A percentile compares a stretch with the other conserved stretches of the same genome.
Evolutionary conservation across 2,888 invertebrate genomes (phyloP).

Genomic region (Drosophila tanythrix): DNA sequence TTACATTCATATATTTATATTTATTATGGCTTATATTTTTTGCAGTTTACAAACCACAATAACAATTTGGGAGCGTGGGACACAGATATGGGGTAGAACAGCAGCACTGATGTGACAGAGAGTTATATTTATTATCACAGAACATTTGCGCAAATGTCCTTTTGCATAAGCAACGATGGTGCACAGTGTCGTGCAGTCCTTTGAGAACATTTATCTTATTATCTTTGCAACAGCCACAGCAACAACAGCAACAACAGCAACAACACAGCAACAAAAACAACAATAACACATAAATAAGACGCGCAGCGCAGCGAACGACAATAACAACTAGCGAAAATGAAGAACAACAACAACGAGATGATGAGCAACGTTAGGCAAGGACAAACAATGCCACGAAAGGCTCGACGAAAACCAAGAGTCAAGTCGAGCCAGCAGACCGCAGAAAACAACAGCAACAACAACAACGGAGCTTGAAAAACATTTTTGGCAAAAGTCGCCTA

Average conservation of each 20-base stretch:
- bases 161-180: constrained; percentile 77
- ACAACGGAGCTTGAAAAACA: constrained; percentile 49
- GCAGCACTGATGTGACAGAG: constrained; percentile 65
- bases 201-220: constrained; percentile 82
- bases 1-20: constrained; percentile 9
- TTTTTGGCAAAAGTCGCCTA: constrained; percentile 69
- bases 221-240: constrained; percentile 72
- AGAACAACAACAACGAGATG: constrained; percentile 64
- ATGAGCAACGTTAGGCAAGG: constrained; percentile 78
- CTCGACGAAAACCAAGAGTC: constrained; percentile 76
- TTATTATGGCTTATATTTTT: constrained; percentile 9
- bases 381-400: constrained; percentile 73
- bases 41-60: constrained; percentile 21
- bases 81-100: constrained; percentile 1
- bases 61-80: not conserved
- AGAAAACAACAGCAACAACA: constrained; percentile 42
- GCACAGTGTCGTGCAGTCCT: constrained; percentile 75
- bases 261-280: constrained; percentile 47
- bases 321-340: constrained; percentile 21
- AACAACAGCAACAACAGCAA: too few relatives aligned
- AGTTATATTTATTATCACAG: constrained; percentile 80
- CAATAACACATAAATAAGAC: constrained; percentile 74
- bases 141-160: constrained; percentile 80
- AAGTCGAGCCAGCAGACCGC: constrained; percentile 79
- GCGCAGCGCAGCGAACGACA: constrained; percentile 53